Conservation (phyloP, 2,113 vertebrate genomes). For the Tragelaphus imberbis region DNA sequence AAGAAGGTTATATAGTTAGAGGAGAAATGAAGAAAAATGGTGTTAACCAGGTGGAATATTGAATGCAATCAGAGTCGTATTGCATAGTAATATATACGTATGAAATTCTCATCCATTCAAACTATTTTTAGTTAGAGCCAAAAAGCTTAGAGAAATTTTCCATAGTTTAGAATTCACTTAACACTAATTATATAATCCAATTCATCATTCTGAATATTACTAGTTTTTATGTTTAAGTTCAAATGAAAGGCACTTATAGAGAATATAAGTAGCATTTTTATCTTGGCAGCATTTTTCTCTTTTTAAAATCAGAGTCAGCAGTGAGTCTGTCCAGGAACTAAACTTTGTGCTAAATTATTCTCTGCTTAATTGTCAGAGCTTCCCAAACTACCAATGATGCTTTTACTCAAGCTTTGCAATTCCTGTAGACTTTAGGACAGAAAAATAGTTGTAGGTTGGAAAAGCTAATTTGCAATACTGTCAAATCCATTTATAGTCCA, state of each 20-base stretch:
- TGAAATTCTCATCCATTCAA: neutral
- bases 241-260: neutral
- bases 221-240: conserved; percentile 11
- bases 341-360: conserved; percentile 25
- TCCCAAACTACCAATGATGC: neutral
- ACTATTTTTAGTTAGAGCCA: conserved; percentile 1
- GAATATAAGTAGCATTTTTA: neutral
- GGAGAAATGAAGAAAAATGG: neutral
- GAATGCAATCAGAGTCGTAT: neutral
- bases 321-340: neutral
- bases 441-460: neutral
- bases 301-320: neutral
- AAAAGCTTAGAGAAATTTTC: conserved; percentile 24
- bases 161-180: conserved; percentile 33
- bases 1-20: neutral
- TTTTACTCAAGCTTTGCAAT: neutral
- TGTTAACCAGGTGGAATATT: neutral
- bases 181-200: conserved; percentile 24
- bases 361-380: neutral
- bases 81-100: neutral
- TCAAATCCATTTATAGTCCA: neutral
- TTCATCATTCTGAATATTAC: conserved; percentile 5
- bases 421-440: neutral
- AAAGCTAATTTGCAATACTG: neutral
- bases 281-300: neutral